phyloP scores from a whole-genome alignment of 1,140 invertebrate genomes.

The Orchesella cincta region DNA sequence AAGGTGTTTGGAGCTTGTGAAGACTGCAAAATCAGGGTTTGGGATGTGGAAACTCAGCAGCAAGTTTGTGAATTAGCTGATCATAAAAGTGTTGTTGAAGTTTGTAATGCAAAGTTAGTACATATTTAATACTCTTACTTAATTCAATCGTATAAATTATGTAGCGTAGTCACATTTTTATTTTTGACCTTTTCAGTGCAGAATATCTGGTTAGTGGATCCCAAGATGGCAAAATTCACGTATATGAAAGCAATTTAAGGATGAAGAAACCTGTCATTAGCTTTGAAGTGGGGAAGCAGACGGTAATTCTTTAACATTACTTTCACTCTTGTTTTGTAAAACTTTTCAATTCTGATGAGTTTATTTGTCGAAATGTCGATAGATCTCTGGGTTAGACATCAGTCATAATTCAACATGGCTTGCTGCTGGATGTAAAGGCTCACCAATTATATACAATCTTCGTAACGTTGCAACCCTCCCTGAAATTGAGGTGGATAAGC shows the following conservation, averaged over 20 bases:
- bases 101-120: conserved; percentile 25
- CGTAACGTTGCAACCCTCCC: conserved; percentile 2
- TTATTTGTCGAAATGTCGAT: background rate
- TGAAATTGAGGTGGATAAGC: background rate
- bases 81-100: conserved; percentile 7
- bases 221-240: conserved; percentile 20
- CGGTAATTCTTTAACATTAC: background rate
- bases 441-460: conserved; percentile 19
- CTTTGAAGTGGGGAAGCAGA: conserved; percentile 19
- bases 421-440: conserved; percentile 8
- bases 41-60: conserved; percentile 8
- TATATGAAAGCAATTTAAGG: background rate
- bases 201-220: conserved; percentile 22
- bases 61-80: conserved; percentile 1
- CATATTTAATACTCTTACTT: background rate
- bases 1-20: conserved; percentile 29
- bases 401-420: conserved; percentile 14
- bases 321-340: too few species aligned
- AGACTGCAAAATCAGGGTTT: conserved; percentile 10
- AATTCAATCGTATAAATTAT: too few species aligned
- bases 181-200: conserved; percentile 5
- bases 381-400: conserved; percentile 20
- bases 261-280: conserved; percentile 6
- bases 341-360: too few species aligned
- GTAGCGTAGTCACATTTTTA: background rate